Conservation (phyloP, 2,113 vertebrate species). For the Struthidea cinerea region DNA sequence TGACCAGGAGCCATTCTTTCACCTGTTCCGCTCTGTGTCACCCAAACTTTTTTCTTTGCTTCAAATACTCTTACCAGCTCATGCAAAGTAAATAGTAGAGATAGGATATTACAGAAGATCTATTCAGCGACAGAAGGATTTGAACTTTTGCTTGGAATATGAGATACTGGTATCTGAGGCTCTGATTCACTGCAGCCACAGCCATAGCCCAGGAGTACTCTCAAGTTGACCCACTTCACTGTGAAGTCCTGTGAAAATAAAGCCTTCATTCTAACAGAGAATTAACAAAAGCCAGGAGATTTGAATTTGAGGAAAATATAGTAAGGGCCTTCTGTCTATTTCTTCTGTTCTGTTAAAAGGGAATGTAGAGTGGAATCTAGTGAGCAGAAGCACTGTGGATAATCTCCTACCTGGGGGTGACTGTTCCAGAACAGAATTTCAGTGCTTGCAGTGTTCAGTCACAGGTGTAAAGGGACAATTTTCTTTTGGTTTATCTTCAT, state of each 20-base stretch:
- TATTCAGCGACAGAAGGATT: not conserved
- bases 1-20: not conserved
- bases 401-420: not conserved
- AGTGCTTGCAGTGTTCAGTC: too few relatives aligned
- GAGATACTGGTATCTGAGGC: not conserved
- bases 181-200: not conserved
- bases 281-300: not conserved
- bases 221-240: not conserved
- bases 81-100: not conserved
- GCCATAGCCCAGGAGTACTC: not conserved
- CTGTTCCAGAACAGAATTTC: not conserved
- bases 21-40: not conserved
- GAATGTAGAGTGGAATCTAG: not conserved
- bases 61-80: not conserved
- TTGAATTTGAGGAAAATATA: not conserved
- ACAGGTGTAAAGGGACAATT: rapidly evolving
- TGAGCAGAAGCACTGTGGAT: not conserved
- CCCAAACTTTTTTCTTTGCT: not conserved
- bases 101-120: not conserved
- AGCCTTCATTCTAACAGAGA: not conserved
- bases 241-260: not conserved
- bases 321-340: not conserved
- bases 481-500: not conserved
- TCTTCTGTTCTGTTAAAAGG: not conserved
- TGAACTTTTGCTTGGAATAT: not conserved